These are phyloP conservation scores for Hippopotamyrus pictus DNA, from an alignment of 2,797 vertebrate species.

Conservation along the genomic window DNA sequence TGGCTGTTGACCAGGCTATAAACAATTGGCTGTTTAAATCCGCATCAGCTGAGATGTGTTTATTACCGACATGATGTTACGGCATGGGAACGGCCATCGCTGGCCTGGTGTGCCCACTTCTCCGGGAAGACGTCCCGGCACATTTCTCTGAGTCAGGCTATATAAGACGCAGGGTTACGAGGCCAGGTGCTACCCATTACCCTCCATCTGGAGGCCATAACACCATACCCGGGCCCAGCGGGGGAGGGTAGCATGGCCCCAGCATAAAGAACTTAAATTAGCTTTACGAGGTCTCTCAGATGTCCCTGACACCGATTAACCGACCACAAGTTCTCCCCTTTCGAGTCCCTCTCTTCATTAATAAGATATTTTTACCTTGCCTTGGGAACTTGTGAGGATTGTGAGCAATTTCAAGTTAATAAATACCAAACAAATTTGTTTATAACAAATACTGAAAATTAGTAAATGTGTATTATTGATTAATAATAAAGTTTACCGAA, in stretches of 20 bases:
- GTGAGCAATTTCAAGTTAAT: background rate
- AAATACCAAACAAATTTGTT: conserved; percentile 1
- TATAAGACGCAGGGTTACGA: conserved; percentile 35
- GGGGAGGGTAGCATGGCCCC: conserved; percentile 37
- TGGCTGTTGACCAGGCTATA: conserved; percentile 5
- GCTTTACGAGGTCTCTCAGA: conserved; percentile 37
- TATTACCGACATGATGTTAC: conserved; percentile 10
- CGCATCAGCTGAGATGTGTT: conserved; percentile 24
- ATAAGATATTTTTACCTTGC: conserved; percentile 6
- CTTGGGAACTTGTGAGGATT: background rate
- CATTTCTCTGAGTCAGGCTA: conserved; percentile 54
- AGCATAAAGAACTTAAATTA: conserved; percentile 45
- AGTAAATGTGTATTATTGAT: background rate
- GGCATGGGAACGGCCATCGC: conserved; percentile 27
- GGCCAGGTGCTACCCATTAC: conserved; percentile 58
- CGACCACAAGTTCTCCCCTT: conserved; percentile 35
- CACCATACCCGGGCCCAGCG: conserved; percentile 37
- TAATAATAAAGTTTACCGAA: background rate
- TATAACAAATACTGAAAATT: background rate
- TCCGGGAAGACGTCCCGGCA: conserved; percentile 33
- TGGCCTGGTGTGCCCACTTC: conserved; percentile 28
- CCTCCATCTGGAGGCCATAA: conserved; percentile 61
- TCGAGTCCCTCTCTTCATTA: conserved; percentile 9
- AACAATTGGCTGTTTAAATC: conserved; percentile 28
- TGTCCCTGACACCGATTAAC: conserved; percentile 44